Evolutionary conservation across 2,888 invertebrate species (phyloP).

Genomic region (Harpagoxenus sublaevis): DNA sequence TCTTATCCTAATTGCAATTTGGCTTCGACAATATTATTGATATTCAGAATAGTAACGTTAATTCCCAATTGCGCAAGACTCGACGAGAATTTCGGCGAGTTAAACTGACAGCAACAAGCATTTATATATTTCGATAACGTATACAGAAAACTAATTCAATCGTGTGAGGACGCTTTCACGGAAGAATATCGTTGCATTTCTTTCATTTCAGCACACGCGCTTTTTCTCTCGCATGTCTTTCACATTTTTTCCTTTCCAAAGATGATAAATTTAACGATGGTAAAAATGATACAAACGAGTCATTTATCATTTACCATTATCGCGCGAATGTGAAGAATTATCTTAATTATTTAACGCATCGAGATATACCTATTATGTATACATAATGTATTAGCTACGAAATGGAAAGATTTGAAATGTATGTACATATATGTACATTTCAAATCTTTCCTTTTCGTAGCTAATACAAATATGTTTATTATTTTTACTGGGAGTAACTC

Average conservation of each 20-base stretch:
- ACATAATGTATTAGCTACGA: not conserved
- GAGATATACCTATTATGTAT: not conserved
- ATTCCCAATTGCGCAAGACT: not conserved
- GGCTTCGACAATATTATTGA: not conserved
- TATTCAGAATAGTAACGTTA: constrained; percentile 4
- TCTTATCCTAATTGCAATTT: not conserved
- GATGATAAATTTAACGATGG: not conserved
- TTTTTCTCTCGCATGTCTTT: constrained; percentile 29
- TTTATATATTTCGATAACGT: not conserved
- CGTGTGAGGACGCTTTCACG: not conserved
- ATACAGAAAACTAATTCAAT: not conserved
- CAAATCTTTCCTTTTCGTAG: not conserved
- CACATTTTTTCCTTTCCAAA: constrained; percentile 26
- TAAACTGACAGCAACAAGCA: not conserved
- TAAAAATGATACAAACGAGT: not conserved
- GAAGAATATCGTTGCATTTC: constrained; percentile 39
- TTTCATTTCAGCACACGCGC: not conserved
- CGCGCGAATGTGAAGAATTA: not conserved
- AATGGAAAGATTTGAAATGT: not conserved
- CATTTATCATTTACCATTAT: not conserved
- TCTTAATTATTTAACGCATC: not conserved
- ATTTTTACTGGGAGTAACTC: not conserved
- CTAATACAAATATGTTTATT: not conserved
- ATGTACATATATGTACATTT: not conserved
- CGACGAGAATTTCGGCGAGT: not conserved